Evolutionary conservation across 2,888 invertebrate genomes (phyloP).

Genomic region (Dynastes grantii): DNA sequence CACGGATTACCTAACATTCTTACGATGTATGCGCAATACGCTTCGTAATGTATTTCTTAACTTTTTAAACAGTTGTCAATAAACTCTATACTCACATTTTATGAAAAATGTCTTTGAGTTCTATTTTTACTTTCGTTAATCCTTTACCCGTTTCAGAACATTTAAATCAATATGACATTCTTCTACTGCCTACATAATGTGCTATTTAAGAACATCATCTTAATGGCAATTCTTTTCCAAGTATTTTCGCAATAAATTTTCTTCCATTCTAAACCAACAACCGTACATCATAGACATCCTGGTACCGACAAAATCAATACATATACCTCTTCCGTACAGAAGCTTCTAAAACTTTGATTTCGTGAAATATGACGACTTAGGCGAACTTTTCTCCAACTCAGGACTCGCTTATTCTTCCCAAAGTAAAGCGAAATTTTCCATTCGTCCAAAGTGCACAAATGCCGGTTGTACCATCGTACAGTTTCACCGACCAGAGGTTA

Average conservation of each 20-base stretch:
- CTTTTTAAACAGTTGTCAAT: too few relatives aligned
- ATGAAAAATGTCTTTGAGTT: too few relatives aligned
- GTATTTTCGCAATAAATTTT: neutral
- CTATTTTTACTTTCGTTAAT: too few relatives aligned
- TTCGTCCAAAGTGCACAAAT: neutral
- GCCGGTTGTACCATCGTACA: neutral
- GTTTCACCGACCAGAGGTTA: neutral
- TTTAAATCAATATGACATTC: neutral
- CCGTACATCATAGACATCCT: neutral
- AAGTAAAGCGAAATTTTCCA: conserved; percentile 25
- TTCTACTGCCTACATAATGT: neutral
- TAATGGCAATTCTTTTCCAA: neutral
- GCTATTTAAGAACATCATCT: neutral
- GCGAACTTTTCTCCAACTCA: neutral
- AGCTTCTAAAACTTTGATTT: conserved; percentile 20
- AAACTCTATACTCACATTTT: too few relatives aligned
- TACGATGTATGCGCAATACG: too few relatives aligned
- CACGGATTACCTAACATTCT: too few relatives aligned
- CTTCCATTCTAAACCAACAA: neutral
- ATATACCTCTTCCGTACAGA: neutral
- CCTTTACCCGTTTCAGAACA: too few relatives aligned
- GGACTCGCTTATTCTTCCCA: too few relatives aligned
- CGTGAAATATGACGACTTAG: conserved; percentile 33
- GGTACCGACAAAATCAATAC: conserved; percentile 6
- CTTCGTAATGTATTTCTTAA: too few relatives aligned